These are phyloP conservation scores for Nothoprocta perdicaria DNA, from an alignment of 2,113 vertebrate species.

Conservation along the genomic window DNA sequence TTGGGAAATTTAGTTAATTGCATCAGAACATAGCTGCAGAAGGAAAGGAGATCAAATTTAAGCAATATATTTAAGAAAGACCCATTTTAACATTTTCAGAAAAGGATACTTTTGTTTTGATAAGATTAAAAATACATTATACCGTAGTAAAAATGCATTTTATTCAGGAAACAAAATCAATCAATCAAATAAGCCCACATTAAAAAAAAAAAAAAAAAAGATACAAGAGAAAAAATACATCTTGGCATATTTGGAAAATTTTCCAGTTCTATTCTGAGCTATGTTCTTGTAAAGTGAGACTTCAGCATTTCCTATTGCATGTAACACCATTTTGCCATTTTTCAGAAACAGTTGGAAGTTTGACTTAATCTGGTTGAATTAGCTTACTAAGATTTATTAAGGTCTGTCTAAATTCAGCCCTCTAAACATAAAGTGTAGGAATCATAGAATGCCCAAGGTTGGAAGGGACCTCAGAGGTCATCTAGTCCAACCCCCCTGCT, in stretches of 20 bases:
- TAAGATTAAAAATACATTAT: not conserved
- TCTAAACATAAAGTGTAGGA: not conserved
- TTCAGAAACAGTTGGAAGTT: not conserved
- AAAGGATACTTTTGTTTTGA: not conserved
- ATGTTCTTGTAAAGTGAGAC: not conserved
- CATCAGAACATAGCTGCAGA: not conserved
- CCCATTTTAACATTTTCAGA: not conserved
- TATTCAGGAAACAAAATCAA: not conserved
- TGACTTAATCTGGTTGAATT: not conserved
- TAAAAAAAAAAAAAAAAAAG: not conserved
- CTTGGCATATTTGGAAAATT: not conserved
- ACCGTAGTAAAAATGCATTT: not conserved
- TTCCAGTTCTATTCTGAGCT: not conserved
- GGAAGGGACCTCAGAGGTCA: too few species aligned
- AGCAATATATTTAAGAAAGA: not conserved
- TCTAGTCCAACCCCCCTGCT: too few species aligned
- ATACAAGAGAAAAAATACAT: not conserved
- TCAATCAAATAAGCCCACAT: rapidly evolving
- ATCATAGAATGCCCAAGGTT: too few species aligned
- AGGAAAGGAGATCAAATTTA: not conserved
- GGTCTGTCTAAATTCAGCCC: not conserved
- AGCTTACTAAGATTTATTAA: not conserved
- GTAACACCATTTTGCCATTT: not conserved
- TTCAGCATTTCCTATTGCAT: not conserved
- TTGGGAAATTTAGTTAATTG: not conserved